Evolutionary conservation across 2,888 invertebrate genomes (phyloP), one percentile per base, ranked within the genome.

Genomic region (Aspidiotus destructor): DNA sequence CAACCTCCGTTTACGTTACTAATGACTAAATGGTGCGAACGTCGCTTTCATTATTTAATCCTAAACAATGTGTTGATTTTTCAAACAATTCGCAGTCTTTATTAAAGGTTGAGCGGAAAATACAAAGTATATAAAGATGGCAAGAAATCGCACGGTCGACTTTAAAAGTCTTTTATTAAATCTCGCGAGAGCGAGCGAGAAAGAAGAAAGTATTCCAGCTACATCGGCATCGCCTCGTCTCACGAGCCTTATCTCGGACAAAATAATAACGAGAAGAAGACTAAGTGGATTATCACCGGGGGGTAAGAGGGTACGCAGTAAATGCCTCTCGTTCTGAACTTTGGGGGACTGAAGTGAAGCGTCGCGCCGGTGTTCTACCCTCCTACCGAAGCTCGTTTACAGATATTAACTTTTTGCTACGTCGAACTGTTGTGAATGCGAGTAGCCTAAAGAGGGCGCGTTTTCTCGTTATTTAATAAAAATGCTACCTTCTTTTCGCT

Each of bases 261-360:
- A 55, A 67, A 67, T 67, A 67, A 67, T 57, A 67, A 58, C 67
- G 67, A 67, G 58, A 60, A 67, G 58, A 60, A 67, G 67, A 28
- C 67, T 67, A 67, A 67, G 67, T 67, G 67, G 67, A 67, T 67
- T 67, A 67, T 67, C 28, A 28, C 28, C 58, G 57, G 67, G 58
- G 60, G 42, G 58, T 58, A 58, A 17, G 11, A n/a, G 54, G 53
- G 63, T 41, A 67, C 60, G 67, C 60, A 28, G 28, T 28, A 28
- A 28, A 28, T 28, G 28, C 28, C 28, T 28, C 28, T 28, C 28
- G 28, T 28, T 44, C 52, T 16, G 60, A 60, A 57, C 17, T 42
- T 58, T 55, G 41, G 52, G 42, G 44, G 16, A n/a, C 63, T 17
- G 53, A 54, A 53, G 41, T 9, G 52, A 40, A 17, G 58, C 17